A percentile compares a stretch with the other conserved stretches of the same genome.
phyloP scores from a whole-genome alignment of 2,113 vertebrate species.

The Hiodon alosoides region DNA sequence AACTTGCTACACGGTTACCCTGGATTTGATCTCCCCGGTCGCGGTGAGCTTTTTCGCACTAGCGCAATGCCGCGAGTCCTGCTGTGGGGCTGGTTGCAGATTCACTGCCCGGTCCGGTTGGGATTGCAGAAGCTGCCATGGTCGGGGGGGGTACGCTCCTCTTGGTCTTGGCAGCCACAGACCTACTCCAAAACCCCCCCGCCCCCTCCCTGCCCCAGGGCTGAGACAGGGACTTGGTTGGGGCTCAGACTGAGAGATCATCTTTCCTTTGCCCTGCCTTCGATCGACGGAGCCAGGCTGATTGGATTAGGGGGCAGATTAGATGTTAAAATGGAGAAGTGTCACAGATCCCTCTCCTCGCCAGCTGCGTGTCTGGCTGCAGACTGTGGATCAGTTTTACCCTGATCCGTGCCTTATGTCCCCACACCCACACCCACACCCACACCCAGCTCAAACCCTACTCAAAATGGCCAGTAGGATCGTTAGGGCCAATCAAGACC shows the following conservation, averaged over 20 bases:
- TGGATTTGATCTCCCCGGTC: too few species aligned
- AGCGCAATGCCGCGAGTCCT: too few species aligned
- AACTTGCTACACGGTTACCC: too few species aligned
- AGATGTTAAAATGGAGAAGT: constrained; percentile 33
- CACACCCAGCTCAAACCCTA: background rate
- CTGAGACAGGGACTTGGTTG: background rate
- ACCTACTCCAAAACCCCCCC: too few species aligned
- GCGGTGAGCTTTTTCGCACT: too few species aligned
- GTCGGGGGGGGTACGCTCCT: too few species aligned
- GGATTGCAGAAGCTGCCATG: too few species aligned
- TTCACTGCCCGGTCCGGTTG: too few species aligned
- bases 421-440: background rate
- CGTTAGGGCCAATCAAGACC: background rate
- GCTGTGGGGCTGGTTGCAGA: too few species aligned
- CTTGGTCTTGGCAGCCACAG: too few species aligned
- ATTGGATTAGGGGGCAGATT: constrained; percentile 41
- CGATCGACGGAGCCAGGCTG: constrained; percentile 23
- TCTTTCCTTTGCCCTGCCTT: constrained; percentile 16
- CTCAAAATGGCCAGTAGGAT: background rate
- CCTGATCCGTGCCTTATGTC: background rate
- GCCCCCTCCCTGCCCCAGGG: background rate
- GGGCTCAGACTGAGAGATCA: constrained; percentile 12
- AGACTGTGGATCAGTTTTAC: constrained; percentile 23
- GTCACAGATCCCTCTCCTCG: constrained; percentile 33
- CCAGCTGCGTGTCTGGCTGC: constrained; percentile 37